Evolutionary conservation across 2,797 vertebrate genomes (phyloP).

Genomic region (Tolypeutes matacus): DNA sequence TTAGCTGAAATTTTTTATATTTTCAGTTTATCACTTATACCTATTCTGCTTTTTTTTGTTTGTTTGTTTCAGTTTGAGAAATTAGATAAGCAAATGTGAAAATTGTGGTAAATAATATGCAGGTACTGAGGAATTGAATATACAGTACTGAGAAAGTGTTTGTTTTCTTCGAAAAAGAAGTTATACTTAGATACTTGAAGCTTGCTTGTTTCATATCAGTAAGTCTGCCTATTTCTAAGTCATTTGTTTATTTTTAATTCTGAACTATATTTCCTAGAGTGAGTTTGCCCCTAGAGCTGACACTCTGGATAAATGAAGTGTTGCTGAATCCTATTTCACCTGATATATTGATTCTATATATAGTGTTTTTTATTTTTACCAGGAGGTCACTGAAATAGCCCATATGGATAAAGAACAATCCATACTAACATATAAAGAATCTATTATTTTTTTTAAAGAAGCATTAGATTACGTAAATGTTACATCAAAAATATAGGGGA

Average conservation of each 20-base stretch:
- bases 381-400: background rate
- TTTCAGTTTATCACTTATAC: background rate
- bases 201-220: background rate
- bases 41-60: background rate
- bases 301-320: background rate
- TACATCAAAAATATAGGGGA: no score
- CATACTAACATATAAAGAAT: background rate
- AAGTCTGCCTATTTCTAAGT: background rate
- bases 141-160: background rate
- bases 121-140: background rate
- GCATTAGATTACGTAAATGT: no score
- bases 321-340: rapidly evolving
- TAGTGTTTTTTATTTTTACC: background rate
- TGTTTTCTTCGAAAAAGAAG: background rate
- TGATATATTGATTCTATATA: background rate
- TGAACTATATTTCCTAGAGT: background rate
- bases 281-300: background rate
- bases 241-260: background rate
- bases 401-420: background rate
- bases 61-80: background rate
- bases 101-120: background rate
- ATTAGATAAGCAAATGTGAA: background rate
- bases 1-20: background rate
- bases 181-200: background rate
- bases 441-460: no score